Evolutionary conservation across 2,888 invertebrate genomes (phyloP).

Genomic region (Axea sp.): DNA sequence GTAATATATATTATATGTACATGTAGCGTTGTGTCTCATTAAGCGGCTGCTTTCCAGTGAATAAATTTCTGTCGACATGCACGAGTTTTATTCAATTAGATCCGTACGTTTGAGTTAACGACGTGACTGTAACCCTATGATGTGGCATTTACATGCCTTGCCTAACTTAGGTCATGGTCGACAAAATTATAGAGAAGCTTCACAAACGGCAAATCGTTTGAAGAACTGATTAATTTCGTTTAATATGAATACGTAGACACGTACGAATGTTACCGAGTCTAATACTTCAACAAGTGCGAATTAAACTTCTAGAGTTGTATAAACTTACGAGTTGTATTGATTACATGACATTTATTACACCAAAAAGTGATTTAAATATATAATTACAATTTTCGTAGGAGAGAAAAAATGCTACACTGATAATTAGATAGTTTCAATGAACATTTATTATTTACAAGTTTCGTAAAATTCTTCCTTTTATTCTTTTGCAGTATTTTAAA

Average conservation of each 20-base stretch:
- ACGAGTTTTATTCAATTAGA: constrained; percentile 69
- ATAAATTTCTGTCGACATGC: constrained; percentile 65
- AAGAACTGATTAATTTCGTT: constrained; percentile 56
- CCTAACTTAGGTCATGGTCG: constrained; percentile 61
- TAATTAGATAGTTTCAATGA: no score
- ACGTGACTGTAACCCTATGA: constrained; percentile 63
- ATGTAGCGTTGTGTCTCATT: constrained; percentile 55
- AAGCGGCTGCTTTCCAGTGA: constrained; percentile 61
- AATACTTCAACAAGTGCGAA: constrained; percentile 23
- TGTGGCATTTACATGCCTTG: constrained; percentile 62
- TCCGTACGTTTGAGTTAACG: constrained; percentile 67
- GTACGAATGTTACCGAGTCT: constrained; percentile 8
- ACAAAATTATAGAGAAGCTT: constrained; percentile 40
- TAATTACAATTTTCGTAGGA: no score
- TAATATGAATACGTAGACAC: constrained; percentile 23
- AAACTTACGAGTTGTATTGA: no score
- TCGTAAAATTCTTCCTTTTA: no score
- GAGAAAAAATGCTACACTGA: no score
- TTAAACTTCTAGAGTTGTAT: no score
- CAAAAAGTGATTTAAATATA: no score
- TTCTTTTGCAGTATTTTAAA: no score
- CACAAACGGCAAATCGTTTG: constrained; percentile 53
- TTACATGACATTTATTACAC: no score
- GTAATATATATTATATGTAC: constrained; percentile 48
- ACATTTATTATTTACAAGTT: no score